phyloP scores from a whole-genome alignment of 1,140 invertebrate species.

The Venustaconcha ellipsiformis region DNA sequence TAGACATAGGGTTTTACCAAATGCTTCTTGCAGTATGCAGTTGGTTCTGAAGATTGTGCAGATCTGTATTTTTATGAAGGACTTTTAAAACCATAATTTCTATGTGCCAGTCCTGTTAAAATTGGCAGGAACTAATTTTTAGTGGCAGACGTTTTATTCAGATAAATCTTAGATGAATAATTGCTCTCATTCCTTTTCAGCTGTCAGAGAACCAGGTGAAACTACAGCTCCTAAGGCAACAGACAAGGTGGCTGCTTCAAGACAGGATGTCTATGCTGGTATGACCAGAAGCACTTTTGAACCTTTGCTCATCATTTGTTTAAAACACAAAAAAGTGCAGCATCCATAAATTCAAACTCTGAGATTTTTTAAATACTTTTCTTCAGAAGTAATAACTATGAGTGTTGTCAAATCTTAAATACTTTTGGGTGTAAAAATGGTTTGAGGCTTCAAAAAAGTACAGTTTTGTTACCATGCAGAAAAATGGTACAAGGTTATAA shows the following conservation, averaged over 20 bases:
- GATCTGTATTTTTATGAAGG: neutral
- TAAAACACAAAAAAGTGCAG: neutral
- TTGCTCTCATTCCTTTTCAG: too few species aligned
- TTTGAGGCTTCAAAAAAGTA: too few species aligned
- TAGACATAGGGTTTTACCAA: too few species aligned
- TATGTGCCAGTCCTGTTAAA: neutral
- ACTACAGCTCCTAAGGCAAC: slow-evolving; percentile 38
- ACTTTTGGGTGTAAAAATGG: too few species aligned
- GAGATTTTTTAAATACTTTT: neutral
- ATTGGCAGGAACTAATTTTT: too few species aligned
- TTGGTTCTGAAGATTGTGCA: too few species aligned
- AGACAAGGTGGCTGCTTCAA: slow-evolving; percentile 73
- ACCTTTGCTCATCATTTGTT: neutral
- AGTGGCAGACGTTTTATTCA: too few species aligned
- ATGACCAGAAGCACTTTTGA: slow-evolving; percentile 7
- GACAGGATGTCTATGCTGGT: slow-evolving; percentile 86
- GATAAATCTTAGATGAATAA: too few species aligned
- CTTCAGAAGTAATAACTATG: neutral
- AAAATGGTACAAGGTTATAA: too few species aligned
- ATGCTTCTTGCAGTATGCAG: too few species aligned
- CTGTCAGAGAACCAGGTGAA: slow-evolving; percentile 50
- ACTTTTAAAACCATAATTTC: neutral
- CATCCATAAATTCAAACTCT: neutral
- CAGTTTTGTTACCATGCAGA: too few species aligned
- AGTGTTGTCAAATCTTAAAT: neutral